Evolutionary conservation across 2,113 vertebrate species (phyloP).

Genomic region (Cyprinus carpio): DNA sequence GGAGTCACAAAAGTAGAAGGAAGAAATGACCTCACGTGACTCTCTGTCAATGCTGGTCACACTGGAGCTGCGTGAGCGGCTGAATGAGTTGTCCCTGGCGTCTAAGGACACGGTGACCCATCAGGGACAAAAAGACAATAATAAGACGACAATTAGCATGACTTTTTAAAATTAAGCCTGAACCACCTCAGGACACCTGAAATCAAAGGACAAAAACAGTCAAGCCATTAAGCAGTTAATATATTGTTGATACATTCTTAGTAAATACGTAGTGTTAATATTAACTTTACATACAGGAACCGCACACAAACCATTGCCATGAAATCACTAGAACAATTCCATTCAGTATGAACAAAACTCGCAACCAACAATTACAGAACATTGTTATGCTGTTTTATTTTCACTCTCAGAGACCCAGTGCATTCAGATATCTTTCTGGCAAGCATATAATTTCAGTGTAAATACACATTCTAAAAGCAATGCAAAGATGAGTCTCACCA

Average conservation of each 20-base stretch:
- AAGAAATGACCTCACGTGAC: slow-evolving; percentile 90
- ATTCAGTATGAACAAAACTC: background rate
- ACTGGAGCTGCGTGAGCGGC: slow-evolving; percentile 92
- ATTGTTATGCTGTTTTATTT: background rate
- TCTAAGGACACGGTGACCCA: slow-evolving; percentile 74
- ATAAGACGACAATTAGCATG: slow-evolving; percentile 34
- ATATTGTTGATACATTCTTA: background rate
- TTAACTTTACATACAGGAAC: background rate
- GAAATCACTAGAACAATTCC: background rate
- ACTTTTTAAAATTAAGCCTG: background rate
- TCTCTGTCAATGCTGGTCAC: slow-evolving; percentile 97
- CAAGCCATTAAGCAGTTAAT: background rate
- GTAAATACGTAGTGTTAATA: background rate
- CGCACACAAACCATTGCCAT: background rate
- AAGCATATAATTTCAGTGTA: background rate
- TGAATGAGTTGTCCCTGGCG: slow-evolving; percentile 91
- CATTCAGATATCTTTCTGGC: background rate
- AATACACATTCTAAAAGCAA: background rate
- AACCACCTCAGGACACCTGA: slow-evolving; percentile 32
- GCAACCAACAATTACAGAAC: background rate
- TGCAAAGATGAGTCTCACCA: background rate
- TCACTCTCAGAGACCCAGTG: background rate
- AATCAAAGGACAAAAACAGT: background rate
- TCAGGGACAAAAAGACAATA: slow-evolving; percentile 21
- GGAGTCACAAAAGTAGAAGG: slow-evolving; percentile 92